Base-by-base conservation (phyloP, 2,888 invertebrate species). In the Clunio marinus region DNA sequence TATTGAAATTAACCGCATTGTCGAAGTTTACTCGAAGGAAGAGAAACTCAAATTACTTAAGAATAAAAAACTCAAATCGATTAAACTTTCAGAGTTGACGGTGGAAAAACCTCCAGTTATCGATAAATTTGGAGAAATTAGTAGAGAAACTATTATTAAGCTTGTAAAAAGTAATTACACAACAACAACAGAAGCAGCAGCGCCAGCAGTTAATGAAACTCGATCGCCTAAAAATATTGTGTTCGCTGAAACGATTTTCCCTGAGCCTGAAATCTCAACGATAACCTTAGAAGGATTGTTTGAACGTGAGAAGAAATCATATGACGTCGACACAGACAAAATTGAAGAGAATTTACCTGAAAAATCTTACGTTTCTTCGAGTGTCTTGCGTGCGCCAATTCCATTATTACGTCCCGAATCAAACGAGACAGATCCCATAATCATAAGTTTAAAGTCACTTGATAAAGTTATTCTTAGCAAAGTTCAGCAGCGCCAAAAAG, bases 51-150 rank as follows among this genome's bases (percentile, higher is more conserved):
- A 83, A 20, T 73, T 82, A 7, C 83, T 84, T 70, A 83, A 83
- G 71, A 83, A 84, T 69, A 80, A 82, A 22, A 76, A 80, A 8
- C 80, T 83, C 59, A 82, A 83, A 75, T 81, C 81, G 72, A 58
- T 58, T 20, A 68, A 68, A 17, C 81, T 20, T 7, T 72, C 82
- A 0, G 76, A 81, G 73, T 77, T 83, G 1, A 81, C 81, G 73
- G 77, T 84, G n/a, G 85, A 86, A 74, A 82, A 81, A 70, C 79
- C 83, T 73, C 85, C 86, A 0, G 82, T 82, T 15, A 73, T 85
- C 1, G 84, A 87, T 73, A 85, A 85, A 78, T 83, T 88, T 70
- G 88, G 88, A 55, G 87, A 86, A 76, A 85, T 88, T 0, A 88
- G 85, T 75, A 81, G 88, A 71, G 84, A 83, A 35, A 87, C 86